These are phyloP conservation scores for Micrastur ruficollis DNA, from an alignment of 2,797 vertebrate genomes.

Conservation along the genomic window DNA sequence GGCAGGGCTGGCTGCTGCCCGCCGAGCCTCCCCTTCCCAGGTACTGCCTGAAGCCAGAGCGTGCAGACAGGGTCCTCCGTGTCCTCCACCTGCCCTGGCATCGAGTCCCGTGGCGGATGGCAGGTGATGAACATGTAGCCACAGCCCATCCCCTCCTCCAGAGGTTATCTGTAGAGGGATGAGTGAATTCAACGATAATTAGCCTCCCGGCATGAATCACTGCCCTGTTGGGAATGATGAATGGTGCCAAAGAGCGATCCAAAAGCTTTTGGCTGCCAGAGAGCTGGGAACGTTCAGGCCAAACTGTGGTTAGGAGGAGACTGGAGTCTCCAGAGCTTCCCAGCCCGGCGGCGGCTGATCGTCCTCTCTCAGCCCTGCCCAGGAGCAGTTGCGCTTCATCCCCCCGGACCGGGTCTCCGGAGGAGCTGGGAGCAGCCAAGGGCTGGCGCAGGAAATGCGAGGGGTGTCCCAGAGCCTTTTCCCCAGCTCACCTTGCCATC, in stretches of 20 bases:
- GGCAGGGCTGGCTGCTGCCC: fast-evolving
- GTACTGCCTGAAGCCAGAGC: not conserved
- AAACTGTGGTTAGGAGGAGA: not conserved
- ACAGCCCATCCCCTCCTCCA: not conserved
- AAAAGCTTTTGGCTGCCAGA: not conserved
- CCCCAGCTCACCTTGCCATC: not conserved
- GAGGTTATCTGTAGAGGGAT: not conserved
- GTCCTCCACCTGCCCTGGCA: not conserved
- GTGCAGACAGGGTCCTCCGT: not conserved
- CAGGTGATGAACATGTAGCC: not conserved
- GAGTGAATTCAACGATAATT: not conserved
- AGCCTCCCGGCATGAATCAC: not conserved
- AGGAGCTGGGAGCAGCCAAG: not conserved
- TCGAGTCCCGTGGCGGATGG: fast-evolving
- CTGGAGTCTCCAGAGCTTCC: not conserved
- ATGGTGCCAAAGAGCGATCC: not conserved
- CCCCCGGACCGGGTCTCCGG: not conserved
- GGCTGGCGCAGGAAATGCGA: not conserved
- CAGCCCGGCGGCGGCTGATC: not conserved
- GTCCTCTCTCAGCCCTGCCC: not conserved
- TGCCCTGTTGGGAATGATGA: not conserved
- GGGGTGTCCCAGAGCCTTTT: not conserved
- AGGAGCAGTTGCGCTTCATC: not conserved
- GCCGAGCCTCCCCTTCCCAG: not conserved
- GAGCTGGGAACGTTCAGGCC: not conserved